phyloP scores from a whole-genome alignment of 2,797 vertebrate genomes.

The Sardinella longiceps region DNA sequence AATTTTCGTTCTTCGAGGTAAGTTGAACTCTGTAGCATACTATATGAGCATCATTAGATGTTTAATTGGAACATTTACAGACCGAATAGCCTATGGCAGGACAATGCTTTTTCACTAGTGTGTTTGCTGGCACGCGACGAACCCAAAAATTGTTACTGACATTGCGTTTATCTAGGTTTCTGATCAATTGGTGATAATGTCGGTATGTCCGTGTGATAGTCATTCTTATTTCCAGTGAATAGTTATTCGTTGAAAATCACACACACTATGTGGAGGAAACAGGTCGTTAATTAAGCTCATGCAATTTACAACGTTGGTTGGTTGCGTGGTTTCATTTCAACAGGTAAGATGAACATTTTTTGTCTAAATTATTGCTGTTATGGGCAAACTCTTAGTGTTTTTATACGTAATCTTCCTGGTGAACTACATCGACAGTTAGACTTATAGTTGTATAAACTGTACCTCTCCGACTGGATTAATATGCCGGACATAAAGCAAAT shows the following conservation, averaged over 20 bases:
- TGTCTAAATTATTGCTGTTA: not conserved
- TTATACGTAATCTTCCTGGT: not conserved
- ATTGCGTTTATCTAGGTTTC: not conserved
- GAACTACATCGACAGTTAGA: not conserved
- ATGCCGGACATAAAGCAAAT: not conserved
- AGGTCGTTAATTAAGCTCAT: not conserved
- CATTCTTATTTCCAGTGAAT: not conserved
- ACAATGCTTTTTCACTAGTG: not conserved
- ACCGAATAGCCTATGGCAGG: not conserved
- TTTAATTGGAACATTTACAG: not conserved
- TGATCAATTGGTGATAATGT: not conserved
- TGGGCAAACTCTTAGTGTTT: not conserved
- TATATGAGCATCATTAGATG: not conserved
- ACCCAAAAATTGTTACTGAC: not conserved
- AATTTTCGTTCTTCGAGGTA: constrained; percentile 6
- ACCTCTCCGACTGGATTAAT: not conserved
- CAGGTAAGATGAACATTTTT: not conserved
- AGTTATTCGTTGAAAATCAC: too few relatives aligned
- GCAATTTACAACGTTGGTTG: not conserved
- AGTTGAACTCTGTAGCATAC: not conserved
- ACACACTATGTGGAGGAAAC: not conserved
- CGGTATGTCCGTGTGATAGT: not conserved
- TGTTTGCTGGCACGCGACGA: not conserved
- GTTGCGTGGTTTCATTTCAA: constrained; percentile 8
- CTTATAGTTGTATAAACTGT: not conserved